Evolutionary conservation across 1,140 invertebrate genomes (phyloP).

Genomic region (Diachasmimorpha longicaudata): DNA sequence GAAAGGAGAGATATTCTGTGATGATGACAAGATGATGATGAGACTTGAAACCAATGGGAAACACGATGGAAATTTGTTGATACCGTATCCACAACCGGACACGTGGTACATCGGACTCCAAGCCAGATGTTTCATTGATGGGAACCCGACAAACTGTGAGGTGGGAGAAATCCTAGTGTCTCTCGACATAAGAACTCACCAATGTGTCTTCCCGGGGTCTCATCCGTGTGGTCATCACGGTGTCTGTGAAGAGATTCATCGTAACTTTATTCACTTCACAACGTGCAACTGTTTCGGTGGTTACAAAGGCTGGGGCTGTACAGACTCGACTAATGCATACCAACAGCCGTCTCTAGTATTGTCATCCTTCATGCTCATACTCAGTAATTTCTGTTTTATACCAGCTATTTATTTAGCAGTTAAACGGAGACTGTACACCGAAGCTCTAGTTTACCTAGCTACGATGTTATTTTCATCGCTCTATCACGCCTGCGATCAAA

Average conservation of each 20-base stretch:
- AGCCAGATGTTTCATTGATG: conserved; percentile 52
- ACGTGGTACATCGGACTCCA: conserved; percentile 63
- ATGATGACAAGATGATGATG: conserved; percentile 46
- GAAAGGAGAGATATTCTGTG: conserved; percentile 50
- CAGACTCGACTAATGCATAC: conserved; percentile 76
- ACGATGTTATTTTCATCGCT: conserved; percentile 90
- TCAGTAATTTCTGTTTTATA: conserved; percentile 88
- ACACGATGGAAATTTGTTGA: conserved; percentile 49
- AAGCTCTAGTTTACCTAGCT: conserved; percentile 81
- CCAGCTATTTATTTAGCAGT: conserved; percentile 84
- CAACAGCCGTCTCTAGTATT: conserved; percentile 71
- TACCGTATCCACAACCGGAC: conserved; percentile 66
- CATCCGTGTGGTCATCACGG: conserved; percentile 62
- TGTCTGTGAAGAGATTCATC: conserved; percentile 63
- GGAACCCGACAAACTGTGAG: conserved; percentile 50
- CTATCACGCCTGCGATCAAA: conserved; percentile 78
- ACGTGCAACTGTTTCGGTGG: conserved; percentile 64
- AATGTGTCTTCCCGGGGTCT: conserved; percentile 59
- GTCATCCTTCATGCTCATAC: conserved; percentile 76
- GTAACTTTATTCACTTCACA: conserved; percentile 62
- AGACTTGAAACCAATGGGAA: conserved; percentile 49
- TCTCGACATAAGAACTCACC: conserved; percentile 62
- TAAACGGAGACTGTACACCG: conserved; percentile 77
- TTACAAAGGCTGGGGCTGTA: conserved; percentile 82
- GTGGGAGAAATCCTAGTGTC: conserved; percentile 62